A percentile compares a stretch with the other conserved stretches of the same genome.
These are phyloP conservation scores for Bellardia bayeri DNA, from an alignment of 2,888 invertebrate genomes.

Conservation along the genomic window DNA sequence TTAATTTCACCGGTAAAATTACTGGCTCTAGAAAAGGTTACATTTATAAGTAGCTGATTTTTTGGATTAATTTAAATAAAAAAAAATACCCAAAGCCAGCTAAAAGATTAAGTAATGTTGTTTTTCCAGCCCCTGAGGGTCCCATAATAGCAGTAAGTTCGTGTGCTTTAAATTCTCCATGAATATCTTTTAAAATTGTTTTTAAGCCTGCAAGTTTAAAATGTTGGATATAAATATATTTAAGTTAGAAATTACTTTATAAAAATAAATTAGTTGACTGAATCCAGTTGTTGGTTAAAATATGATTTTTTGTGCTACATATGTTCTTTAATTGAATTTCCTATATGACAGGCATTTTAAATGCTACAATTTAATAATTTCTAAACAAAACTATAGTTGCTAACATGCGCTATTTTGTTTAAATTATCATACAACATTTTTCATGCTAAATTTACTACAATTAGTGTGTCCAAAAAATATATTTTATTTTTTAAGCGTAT, in stretches of 20 bases:
- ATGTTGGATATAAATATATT: background rate
- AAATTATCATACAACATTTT: background rate
- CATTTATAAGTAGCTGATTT: background rate
- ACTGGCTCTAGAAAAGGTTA: conserved; percentile 86
- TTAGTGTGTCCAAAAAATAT: background rate
- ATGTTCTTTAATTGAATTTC: background rate
- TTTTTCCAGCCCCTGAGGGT: conserved; percentile 96
- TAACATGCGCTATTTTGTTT: conserved; percentile 2
- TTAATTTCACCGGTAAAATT: conserved; percentile 88
- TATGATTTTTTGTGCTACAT: too few relatives aligned
- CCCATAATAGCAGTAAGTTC: conserved; percentile 96
- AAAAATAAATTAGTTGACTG: too few relatives aligned
- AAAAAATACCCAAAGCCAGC: conserved; percentile 94
- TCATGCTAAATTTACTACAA: conserved; percentile 14
- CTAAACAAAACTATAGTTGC: background rate
- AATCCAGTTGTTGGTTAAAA: too few relatives aligned
- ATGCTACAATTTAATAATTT: background rate
- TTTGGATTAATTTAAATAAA: background rate
- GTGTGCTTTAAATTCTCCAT: conserved; percentile 93
- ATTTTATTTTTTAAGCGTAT: background rate
- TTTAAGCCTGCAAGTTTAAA: conserved; percentile 87
- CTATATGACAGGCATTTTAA: background rate
- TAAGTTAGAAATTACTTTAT: background rate
- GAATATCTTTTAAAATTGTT: conserved; percentile 91
- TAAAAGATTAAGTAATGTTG: conserved; percentile 93